Evolutionary conservation across 2,113 vertebrate species (phyloP).

Genomic region (Engraulis encrasicolus): DNA sequence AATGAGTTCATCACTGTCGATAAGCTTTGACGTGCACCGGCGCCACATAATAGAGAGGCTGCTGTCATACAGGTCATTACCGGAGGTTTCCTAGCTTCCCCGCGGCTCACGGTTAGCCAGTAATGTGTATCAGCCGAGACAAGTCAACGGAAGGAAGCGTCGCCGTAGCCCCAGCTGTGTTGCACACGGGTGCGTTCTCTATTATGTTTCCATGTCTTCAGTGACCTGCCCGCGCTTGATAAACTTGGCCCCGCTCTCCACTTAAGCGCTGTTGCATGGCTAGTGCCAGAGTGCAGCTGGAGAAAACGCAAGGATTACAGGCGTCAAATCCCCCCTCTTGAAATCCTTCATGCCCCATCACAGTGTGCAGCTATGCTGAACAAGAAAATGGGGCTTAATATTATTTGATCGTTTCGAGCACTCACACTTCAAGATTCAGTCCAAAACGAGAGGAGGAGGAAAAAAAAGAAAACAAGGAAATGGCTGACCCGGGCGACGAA

Average conservation of each 20-base stretch:
- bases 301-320: slow-evolving; percentile 57
- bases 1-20: slow-evolving; percentile 21
- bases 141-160: neutral
- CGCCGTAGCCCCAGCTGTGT: neutral
- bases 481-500: neutral
- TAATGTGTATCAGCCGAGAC: neutral
- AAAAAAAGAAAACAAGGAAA: neutral
- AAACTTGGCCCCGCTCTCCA: slow-evolving; percentile 46
- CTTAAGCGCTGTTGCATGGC: slow-evolving; percentile 20
- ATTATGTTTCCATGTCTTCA: neutral
- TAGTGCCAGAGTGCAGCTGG: slow-evolving; percentile 53
- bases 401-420: slow-evolving; percentile 51
- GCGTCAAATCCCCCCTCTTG: slow-evolving; percentile 55
- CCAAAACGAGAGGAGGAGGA: slow-evolving; percentile 41
- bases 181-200: neutral
- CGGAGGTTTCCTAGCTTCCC: neutral
- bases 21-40: slow-evolving; percentile 1
- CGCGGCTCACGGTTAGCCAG: neutral
- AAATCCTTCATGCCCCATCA: slow-evolving; percentile 57
- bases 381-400: slow-evolving; percentile 58
- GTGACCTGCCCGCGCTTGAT: slow-evolving; percentile 41
- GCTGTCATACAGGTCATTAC: slow-evolving; percentile 13
- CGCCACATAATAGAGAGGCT: neutral
- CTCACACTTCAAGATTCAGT: slow-evolving; percentile 54
- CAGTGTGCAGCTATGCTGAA: slow-evolving; percentile 49